A percentile compares a stretch with the other conserved stretches of the same genome.
phyloP scores from a whole-genome alignment of 2,797 vertebrate genomes.

The Zalophus californianus region DNA sequence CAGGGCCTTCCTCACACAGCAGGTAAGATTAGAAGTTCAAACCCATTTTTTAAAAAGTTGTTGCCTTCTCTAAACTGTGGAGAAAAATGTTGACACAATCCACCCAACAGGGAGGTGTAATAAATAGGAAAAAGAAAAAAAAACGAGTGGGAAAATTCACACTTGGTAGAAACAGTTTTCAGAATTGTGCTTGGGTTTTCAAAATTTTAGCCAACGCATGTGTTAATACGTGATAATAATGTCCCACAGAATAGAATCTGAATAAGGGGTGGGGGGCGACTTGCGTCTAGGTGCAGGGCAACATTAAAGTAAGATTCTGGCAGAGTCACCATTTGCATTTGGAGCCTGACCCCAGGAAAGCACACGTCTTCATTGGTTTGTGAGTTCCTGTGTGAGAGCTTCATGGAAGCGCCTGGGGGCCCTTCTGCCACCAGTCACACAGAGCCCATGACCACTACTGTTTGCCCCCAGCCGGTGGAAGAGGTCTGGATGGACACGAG shows the following conservation, averaged over 20 bases:
- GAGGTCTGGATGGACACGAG: not conserved
- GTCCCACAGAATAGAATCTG: not conserved
- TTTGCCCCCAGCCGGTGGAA: not conserved
- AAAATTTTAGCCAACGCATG: conserved; percentile 49
- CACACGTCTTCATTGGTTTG: not conserved
- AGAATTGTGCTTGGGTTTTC: conserved; percentile 70
- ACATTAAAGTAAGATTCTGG: not conserved
- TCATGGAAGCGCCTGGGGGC: not conserved
- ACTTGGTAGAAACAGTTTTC: conserved; percentile 70
- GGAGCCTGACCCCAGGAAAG: not conserved
- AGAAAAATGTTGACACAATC: conserved; percentile 52
- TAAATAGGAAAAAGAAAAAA: not conserved
- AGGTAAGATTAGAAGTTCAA: conserved; percentile 39
- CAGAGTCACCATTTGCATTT: not conserved
- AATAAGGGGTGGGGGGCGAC: not conserved
- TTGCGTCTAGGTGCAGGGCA: not conserved
- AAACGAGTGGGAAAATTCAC: conserved; percentile 65
- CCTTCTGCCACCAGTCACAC: not conserved
- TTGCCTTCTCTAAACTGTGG: conserved; percentile 35
- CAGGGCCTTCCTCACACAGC: conserved; percentile 19
- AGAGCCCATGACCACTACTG: not conserved
- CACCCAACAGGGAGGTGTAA: conserved; percentile 21
- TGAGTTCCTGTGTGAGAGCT: not conserved
- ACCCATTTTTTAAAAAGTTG: conserved; percentile 7
- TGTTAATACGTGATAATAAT: not conserved